Evolutionary conservation across 2,797 vertebrate genomes (phyloP), one percentile per base, ranked within the genome.

Genomic region (Micromesistius poutassou): DNA sequence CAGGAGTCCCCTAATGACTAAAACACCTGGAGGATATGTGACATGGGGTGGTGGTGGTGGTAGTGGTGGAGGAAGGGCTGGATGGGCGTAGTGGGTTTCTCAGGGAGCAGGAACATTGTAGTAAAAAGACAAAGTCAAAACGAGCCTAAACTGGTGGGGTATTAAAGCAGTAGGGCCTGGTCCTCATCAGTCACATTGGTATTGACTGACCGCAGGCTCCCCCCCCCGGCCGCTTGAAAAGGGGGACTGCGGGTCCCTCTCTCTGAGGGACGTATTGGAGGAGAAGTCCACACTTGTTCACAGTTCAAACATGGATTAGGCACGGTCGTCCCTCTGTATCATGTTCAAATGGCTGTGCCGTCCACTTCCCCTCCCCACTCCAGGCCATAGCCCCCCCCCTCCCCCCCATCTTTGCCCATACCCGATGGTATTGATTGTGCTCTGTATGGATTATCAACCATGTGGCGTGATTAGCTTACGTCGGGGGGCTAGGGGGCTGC

Each of bases 11-110:
- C 78, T 94, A 92, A 95, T 94, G 93, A 89, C 80, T 89, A 94
- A 94, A 95, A 94, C 94, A 95, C 92, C 92, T 93, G 92, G 92
- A 91, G 78, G 78, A 74, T 76, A 86, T 89, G 85, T 82, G 78
- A 74, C 74, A 86, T 89, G 85, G 83, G 78, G 85, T 4, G 31
- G 74, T 78, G 76, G 72, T 25, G 73, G 76, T n/a, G 38, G 68
- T 10, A 72, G 22, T 71, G 30, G 50, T 5, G 79, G 71, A 22
- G 70, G 50, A 8, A 12, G 62, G 62, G 2, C 62, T 5, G 38
- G n/a, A 62, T 62, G 22, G 55, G 55, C 14, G 55, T 16, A 6
- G 55, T 25, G 22, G 62, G 28, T 89, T 89, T 91, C 87, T 90
- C 90, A 88, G 85, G 85, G 81, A 86, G 80, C 81, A 71, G 73